Evolutionary conservation across 1,140 invertebrate species (phyloP).

Genomic region (Drosophila micromelanica): DNA sequence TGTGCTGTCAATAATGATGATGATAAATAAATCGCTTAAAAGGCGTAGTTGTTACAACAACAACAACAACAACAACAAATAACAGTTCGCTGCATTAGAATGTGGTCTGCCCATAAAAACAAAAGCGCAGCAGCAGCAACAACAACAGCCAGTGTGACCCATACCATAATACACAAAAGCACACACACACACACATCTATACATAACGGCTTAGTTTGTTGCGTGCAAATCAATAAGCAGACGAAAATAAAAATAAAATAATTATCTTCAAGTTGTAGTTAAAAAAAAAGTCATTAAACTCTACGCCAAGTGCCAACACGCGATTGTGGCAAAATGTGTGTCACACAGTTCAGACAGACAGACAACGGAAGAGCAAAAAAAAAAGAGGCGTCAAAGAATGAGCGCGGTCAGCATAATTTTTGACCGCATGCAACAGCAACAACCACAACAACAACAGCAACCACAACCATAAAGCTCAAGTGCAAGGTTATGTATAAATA

Average conservation of each 20-base stretch:
- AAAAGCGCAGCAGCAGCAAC: conserved; percentile 12
- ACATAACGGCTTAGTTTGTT: background rate
- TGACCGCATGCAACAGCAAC: conserved; percentile 10
- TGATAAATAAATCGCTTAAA: conserved; percentile 27
- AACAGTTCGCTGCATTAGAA: conserved; percentile 32
- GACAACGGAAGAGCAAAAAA: background rate
- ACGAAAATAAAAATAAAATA: conserved; percentile 1
- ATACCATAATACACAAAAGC: background rate
- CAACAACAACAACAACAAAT: conserved; percentile 5
- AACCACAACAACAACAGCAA: conserved; percentile 1
- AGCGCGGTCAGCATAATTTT: conserved; percentile 32
- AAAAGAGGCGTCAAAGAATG: background rate
- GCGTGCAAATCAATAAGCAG: conserved; percentile 26
- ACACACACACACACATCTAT: background rate
- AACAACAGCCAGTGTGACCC: conserved; percentile 15
- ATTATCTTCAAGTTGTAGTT: background rate
- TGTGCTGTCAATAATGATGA: conserved; percentile 8
- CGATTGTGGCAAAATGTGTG: conserved; percentile 40
- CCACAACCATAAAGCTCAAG: conserved; percentile 22
- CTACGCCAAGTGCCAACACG: conserved; percentile 15
- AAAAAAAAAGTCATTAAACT: conserved; percentile 40
- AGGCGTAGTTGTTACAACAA: conserved; percentile 12
- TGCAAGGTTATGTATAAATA: conserved; percentile 29
- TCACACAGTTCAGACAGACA: conserved; percentile 13
- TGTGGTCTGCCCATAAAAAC: conserved; percentile 42